Conservation (phyloP, 1,140 invertebrate genomes). For the Nylanderia fulva region DNA sequence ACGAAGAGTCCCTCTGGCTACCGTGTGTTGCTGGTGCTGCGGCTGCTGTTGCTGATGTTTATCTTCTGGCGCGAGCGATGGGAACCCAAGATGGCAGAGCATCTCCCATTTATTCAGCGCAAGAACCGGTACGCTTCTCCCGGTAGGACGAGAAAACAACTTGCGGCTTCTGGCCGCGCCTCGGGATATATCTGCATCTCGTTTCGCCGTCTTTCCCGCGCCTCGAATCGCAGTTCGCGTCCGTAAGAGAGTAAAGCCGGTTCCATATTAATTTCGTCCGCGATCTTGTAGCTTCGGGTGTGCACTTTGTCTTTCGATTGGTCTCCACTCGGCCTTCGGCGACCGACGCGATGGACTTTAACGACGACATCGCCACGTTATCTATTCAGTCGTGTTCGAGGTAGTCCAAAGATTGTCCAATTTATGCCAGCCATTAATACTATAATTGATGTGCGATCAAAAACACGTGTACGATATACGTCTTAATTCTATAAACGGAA, state of each 20-base stretch:
- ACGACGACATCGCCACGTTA: slow-evolving; percentile 43
- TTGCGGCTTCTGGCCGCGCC: slow-evolving; percentile 41
- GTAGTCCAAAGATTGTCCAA: background rate
- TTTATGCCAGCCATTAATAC: slow-evolving; percentile 7
- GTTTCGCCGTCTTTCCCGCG: slow-evolving; percentile 43
- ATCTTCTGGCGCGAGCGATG: slow-evolving; percentile 80
- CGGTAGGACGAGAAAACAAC: slow-evolving; percentile 66
- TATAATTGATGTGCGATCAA: background rate
- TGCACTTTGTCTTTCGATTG: slow-evolving; percentile 70
- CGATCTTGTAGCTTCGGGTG: slow-evolving; percentile 65
- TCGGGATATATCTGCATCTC: slow-evolving; percentile 65
- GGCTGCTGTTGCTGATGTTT: slow-evolving; percentile 79
- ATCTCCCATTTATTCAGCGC: slow-evolving; percentile 75
- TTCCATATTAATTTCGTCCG: slow-evolving; percentile 79
- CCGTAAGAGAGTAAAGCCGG: slow-evolving; percentile 75
- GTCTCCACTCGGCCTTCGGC: background rate
- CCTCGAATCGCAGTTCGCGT: slow-evolving; percentile 18
- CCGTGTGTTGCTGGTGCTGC: slow-evolving; percentile 69
- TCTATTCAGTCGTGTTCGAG: slow-evolving; percentile 35
- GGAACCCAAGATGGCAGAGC: slow-evolving; percentile 75
- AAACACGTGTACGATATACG: background rate
- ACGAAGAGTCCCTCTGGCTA: slow-evolving; percentile 80
- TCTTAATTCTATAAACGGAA: background rate
- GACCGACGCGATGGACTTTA: slow-evolving; percentile 11
- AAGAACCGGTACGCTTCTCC: slow-evolving; percentile 70